Evolutionary conservation across 2,113 vertebrate genomes (phyloP).

Genomic region (Labeo catla): DNA sequence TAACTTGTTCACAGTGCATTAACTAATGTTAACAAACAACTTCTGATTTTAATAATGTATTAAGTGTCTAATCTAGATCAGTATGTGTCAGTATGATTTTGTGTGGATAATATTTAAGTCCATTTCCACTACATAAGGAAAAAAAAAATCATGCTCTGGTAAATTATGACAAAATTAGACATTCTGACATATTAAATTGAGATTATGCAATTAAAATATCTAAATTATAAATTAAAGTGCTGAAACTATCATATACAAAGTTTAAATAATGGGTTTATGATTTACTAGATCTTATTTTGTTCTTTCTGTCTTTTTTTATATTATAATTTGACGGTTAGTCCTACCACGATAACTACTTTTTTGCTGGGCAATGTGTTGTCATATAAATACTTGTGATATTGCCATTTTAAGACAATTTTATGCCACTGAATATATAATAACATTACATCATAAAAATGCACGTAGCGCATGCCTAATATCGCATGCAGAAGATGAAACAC

Average conservation of each 20-base stretch:
- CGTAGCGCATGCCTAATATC: too few relatives aligned
- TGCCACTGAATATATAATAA: not conserved
- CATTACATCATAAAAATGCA: too few relatives aligned
- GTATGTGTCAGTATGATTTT: not conserved
- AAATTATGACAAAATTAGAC: not conserved
- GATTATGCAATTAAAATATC: not conserved
- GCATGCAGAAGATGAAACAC: not conserved
- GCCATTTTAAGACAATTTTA: not conserved
- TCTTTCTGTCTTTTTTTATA: not conserved
- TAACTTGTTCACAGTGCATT: too few relatives aligned
- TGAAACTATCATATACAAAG: not conserved
- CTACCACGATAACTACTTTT: too few relatives aligned
- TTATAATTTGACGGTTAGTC: not conserved
- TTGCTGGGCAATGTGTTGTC: too few relatives aligned
- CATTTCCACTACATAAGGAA: not conserved
- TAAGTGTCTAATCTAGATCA: not conserved
- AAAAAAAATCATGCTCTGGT: not conserved
- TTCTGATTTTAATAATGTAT: too few relatives aligned
- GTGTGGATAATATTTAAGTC: not conserved
- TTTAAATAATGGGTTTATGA: not conserved
- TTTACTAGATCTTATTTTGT: not conserved
- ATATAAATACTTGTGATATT: too few relatives aligned
- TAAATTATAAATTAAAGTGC: not conserved
- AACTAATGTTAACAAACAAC: too few relatives aligned
- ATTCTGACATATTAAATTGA: not conserved